Percentiles rank a stretch among this genome's conserved stretches.
Conservation (phyloP, 2,888 invertebrate species). For the Andricus quercusramuli region DNA sequence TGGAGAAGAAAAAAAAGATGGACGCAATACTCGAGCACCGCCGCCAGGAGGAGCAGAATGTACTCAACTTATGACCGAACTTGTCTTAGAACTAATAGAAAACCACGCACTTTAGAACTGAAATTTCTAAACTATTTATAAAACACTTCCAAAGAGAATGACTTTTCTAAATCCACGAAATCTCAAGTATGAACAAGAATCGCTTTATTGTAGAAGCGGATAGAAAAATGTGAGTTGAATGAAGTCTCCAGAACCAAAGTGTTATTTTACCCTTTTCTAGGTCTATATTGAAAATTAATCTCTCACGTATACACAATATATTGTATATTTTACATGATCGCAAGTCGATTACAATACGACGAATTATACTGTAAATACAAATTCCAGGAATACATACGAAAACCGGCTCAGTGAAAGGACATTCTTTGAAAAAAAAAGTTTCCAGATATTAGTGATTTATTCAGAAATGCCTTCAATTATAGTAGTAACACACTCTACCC, state of each 20-base stretch:
- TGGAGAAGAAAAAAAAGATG: conserved; percentile 70
- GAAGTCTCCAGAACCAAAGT: neutral
- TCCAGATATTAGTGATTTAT: conserved; percentile 2
- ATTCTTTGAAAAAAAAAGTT: neutral
- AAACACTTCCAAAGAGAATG: neutral
- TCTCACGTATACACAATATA: conserved; percentile 48
- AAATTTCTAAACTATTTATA: conserved; percentile 1
- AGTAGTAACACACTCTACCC: neutral
- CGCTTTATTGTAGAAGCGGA: conserved; percentile 6
- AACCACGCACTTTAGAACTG: conserved; percentile 80
- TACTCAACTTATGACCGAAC: conserved; percentile 85
- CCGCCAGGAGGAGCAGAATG: conserved; percentile 82
- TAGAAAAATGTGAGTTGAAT: neutral
- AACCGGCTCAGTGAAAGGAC: conserved; percentile 6
- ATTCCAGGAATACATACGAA: conserved; percentile 54
- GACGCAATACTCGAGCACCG: conserved; percentile 77
- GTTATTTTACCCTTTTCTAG: neutral
- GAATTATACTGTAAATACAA: conserved; percentile 58
- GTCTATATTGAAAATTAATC: conserved; percentile 24
- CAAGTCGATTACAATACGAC: conserved; percentile 59
- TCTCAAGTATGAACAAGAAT: neutral
- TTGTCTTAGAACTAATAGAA: conserved; percentile 85
- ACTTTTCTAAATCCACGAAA: neutral
- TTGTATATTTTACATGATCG: conserved; percentile 60
- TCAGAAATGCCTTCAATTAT: conserved; percentile 17